Evolutionary conservation across 1,140 invertebrate genomes (phyloP).

Genomic region (Pseudomyrmex pallidus): DNA sequence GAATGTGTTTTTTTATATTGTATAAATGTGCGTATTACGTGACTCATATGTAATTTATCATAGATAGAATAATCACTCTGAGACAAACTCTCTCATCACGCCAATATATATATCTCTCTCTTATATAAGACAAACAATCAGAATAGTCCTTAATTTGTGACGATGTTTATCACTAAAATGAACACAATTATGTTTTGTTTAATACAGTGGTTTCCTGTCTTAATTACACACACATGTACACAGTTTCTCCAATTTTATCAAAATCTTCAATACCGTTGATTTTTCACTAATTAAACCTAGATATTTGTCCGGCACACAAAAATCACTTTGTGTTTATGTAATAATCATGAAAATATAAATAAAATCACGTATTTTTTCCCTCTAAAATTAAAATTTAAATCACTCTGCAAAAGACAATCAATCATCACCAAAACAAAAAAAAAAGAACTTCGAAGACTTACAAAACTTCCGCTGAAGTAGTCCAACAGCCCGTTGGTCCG

Average conservation of each 20-base stretch:
- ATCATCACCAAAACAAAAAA: background rate
- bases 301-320: background rate
- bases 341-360: background rate
- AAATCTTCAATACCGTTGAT: background rate
- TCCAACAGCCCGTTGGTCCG: background rate
- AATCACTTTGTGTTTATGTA: background rate
- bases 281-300: background rate
- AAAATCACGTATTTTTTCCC: background rate
- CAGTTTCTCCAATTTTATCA: background rate
- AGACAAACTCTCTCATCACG: too few species aligned
- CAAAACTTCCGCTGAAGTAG: background rate
- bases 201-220: too few species aligned
- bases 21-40: background rate
- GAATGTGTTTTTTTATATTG: too few species aligned
- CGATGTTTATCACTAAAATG: slow-evolving; percentile 23
- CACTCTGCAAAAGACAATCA: background rate
- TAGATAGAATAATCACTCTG: background rate
- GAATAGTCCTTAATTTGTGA: too few species aligned
- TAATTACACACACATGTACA: too few species aligned
- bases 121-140: too few species aligned
- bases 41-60: background rate
- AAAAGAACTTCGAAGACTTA: slow-evolving; percentile 48
- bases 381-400: slow-evolving; percentile 33
- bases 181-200: background rate
- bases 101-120: too few species aligned